Conservation (phyloP, 2,113 vertebrate species). For the Mungos mungo region DNA sequence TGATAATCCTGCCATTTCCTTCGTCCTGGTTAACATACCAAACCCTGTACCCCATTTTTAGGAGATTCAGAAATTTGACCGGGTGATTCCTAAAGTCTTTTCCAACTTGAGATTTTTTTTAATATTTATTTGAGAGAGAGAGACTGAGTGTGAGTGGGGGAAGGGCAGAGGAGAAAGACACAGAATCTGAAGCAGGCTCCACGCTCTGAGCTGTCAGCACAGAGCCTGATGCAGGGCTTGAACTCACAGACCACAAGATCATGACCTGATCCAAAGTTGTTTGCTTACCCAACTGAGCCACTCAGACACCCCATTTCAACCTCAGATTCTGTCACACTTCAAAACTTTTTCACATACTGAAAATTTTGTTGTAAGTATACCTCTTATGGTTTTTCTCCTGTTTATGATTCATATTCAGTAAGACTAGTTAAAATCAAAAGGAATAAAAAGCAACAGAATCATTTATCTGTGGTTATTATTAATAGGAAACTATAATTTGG, state of each 20-base stretch:
- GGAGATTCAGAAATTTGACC: not conserved
- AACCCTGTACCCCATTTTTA: not conserved
- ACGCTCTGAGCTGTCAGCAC: no score
- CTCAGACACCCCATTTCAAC: not conserved
- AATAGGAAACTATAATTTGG: not conserved
- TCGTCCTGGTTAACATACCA: not conserved
- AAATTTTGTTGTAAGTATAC: not conserved
- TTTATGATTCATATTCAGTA: not conserved
- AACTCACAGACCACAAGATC: no score
- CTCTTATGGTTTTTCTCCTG: not conserved
- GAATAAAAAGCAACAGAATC: not conserved
- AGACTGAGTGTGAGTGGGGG: no score
- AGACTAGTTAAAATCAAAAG: conserved; percentile 13
- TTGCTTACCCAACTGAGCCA: no score
- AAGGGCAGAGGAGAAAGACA: no score
- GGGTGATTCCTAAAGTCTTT: not conserved
- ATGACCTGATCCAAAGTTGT: no score
- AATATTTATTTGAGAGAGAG: no score
- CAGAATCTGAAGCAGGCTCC: no score
- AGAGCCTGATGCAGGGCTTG: no score
- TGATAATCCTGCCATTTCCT: no score
- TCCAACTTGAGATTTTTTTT: not conserved
- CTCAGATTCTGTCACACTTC: not conserved
- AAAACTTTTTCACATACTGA: not conserved
- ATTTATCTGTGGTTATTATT: not conserved